Conservation (phyloP, 2,888 invertebrate species). For the Oligia strigilis region DNA sequence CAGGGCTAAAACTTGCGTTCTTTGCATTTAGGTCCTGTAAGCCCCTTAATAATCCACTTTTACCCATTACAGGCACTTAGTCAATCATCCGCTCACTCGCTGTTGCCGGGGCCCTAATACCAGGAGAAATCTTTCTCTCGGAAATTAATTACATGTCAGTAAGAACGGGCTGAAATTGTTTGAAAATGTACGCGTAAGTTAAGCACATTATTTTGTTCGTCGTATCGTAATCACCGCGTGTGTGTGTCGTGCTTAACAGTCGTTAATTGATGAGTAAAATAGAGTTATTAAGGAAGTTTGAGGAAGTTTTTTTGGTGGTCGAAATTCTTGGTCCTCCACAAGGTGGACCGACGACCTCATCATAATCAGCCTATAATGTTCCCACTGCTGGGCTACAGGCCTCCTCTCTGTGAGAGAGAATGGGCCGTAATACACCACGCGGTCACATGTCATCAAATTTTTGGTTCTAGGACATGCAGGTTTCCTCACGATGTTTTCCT, state of each 20-base stretch:
- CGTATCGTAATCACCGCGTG: conserved; percentile 56
- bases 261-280: conserved; percentile 67
- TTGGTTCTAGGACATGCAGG: neutral
- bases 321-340: neutral
- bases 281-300: conserved; percentile 21
- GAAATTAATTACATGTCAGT: conserved; percentile 73
- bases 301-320: neutral
- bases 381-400: neutral
- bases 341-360: neutral
- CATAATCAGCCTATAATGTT: neutral
- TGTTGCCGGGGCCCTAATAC: conserved; percentile 33
- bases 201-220: conserved; percentile 70
- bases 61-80: conserved; percentile 10
- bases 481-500: neutral
- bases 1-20: too few species aligned
- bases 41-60: conserved; percentile 14
- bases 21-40: too few species aligned
- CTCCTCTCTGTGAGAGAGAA: neutral
- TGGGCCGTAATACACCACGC: neutral
- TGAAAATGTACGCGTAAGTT: conserved; percentile 65
- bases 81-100: conserved; percentile 31
- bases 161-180: conserved; percentile 71
- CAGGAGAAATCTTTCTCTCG: conserved; percentile 63
- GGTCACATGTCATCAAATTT: neutral
- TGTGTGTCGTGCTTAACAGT: conserved; percentile 42